These are phyloP conservation scores for Eumeta japonica DNA, from an alignment of 1,140 invertebrate species.

Conservation along the genomic window DNA sequence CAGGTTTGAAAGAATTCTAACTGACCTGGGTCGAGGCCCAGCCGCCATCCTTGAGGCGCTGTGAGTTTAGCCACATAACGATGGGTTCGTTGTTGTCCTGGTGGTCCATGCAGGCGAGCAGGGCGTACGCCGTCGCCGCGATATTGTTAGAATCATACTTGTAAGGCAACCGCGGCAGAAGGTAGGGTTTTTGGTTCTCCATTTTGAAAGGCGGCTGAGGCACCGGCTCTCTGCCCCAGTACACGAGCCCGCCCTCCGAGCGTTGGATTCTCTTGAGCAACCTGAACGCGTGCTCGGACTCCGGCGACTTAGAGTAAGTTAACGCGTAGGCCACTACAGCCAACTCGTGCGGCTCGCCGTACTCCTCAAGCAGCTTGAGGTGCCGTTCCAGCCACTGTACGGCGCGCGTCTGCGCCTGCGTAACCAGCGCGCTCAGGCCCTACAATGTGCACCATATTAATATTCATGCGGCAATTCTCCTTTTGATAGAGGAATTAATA, in stretches of 20 bases:
- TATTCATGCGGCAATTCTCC: neutral
- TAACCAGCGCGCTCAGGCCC: conserved; percentile 71
- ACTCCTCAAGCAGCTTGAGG: conserved; percentile 69
- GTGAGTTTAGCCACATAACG: conserved; percentile 90
- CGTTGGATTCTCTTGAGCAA: conserved; percentile 66
- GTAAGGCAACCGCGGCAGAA: conserved; percentile 82
- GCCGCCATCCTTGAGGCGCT: conserved; percentile 86
- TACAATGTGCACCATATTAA: conserved; percentile 7
- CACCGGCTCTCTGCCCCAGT: conserved; percentile 79
- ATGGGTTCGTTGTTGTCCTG: conserved; percentile 82
- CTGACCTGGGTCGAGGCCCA: conserved; percentile 88
- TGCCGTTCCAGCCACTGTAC: conserved; percentile 83
- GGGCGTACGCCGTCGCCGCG: conserved; percentile 87
- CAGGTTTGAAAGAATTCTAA: conserved; percentile 1
- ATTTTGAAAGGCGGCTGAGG: conserved; percentile 78
- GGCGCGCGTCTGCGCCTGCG: conserved; percentile 68
- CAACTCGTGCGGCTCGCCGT: conserved; percentile 77
- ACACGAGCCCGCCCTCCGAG: conserved; percentile 74
- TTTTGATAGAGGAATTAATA: no score
- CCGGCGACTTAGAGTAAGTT: conserved; percentile 73
- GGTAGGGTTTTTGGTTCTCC: conserved; percentile 88
- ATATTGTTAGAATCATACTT: conserved; percentile 89
- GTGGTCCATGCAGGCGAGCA: conserved; percentile 83
- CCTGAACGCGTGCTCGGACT: conserved; percentile 79
- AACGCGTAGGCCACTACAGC: conserved; percentile 87